A percentile compares a stretch with the other conserved stretches of the same genome.
phyloP scores from a whole-genome alignment of 2,888 invertebrate species.

The Pachliopta kotzebuea region DNA sequence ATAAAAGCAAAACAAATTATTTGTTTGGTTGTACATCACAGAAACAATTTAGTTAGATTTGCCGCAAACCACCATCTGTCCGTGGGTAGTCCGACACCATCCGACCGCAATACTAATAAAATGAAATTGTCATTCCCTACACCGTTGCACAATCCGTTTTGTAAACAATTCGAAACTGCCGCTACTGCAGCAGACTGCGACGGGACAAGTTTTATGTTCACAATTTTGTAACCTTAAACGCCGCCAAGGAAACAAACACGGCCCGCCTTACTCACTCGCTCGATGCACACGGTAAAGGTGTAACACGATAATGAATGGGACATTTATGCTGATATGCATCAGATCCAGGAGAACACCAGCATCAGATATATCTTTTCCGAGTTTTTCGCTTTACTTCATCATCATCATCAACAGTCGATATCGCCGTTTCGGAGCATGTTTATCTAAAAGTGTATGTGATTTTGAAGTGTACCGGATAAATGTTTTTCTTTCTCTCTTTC shows the following conservation, averaged over 20 bases:
- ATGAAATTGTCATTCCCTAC: slow-evolving; percentile 29
- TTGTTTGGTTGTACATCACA: neutral
- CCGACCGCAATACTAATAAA: slow-evolving; percentile 29
- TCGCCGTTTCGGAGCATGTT: too few species aligned
- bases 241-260: slow-evolving; percentile 3
- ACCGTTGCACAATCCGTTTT: slow-evolving; percentile 21
- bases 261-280: slow-evolving; percentile 7
- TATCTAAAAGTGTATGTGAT: too few species aligned
- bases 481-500: too few species aligned
- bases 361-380: slow-evolving; percentile 6
- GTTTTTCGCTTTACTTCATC: too few species aligned
- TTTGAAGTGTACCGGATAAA: too few species aligned
- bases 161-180: slow-evolving; percentile 29
- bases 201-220: slow-evolving; percentile 9
- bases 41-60: slow-evolving; percentile 19
- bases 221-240: slow-evolving; percentile 11
- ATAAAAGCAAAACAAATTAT: too few species aligned
- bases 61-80: neutral
- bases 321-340: slow-evolving; percentile 10
- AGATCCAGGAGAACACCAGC: slow-evolving; percentile 5
- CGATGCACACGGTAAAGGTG: slow-evolving; percentile 11
- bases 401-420: too few species aligned
- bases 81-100: slow-evolving; percentile 16
- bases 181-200: slow-evolving; percentile 1
- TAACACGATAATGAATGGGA: slow-evolving; percentile 9